Evolutionary conservation across 2,888 invertebrate genomes (phyloP).

Genomic region (Taenaris catops): DNA sequence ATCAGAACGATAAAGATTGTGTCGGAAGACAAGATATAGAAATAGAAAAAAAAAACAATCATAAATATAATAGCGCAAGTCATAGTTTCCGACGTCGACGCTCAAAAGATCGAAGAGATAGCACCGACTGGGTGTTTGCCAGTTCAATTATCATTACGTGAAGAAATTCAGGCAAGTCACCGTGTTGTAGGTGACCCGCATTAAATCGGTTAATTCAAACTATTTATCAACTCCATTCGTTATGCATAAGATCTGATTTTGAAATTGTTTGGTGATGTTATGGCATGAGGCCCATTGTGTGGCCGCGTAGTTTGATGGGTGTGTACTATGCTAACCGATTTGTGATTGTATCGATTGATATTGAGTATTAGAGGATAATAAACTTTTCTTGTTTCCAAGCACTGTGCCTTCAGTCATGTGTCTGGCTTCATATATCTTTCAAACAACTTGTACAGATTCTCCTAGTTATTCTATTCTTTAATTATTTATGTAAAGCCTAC

Average conservation of each 20-base stretch:
- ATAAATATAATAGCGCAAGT: constrained; percentile 73
- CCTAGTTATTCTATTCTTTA: too few relatives aligned
- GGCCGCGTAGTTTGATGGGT: constrained; percentile 68
- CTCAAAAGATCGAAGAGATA: constrained; percentile 68
- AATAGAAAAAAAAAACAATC: constrained; percentile 58
- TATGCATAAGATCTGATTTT: constrained; percentile 77
- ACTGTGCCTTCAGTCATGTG: not conserved
- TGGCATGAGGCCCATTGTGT: constrained; percentile 64
- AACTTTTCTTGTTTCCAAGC: constrained; percentile 17
- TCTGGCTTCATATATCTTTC: not conserved
- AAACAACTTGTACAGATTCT: too few relatives aligned
- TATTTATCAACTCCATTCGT: constrained; percentile 77
- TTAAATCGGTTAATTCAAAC: constrained; percentile 80
- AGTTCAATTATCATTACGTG: constrained; percentile 78
- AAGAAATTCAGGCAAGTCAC: constrained; percentile 65
- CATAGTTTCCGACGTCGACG: constrained; percentile 65
- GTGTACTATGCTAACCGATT: constrained; percentile 70
- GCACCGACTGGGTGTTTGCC: constrained; percentile 75
- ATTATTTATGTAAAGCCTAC: too few relatives aligned
- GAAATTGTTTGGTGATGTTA: constrained; percentile 77
- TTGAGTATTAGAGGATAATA: constrained; percentile 20
- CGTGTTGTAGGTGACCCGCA: constrained; percentile 76
- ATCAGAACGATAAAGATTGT: constrained; percentile 78
- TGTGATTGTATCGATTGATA: constrained; percentile 65
- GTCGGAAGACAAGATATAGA: constrained; percentile 70